Base-by-base conservation (phyloP, 2,888 invertebrate species). In the Vannuccia rotundouncinata region DNA sequence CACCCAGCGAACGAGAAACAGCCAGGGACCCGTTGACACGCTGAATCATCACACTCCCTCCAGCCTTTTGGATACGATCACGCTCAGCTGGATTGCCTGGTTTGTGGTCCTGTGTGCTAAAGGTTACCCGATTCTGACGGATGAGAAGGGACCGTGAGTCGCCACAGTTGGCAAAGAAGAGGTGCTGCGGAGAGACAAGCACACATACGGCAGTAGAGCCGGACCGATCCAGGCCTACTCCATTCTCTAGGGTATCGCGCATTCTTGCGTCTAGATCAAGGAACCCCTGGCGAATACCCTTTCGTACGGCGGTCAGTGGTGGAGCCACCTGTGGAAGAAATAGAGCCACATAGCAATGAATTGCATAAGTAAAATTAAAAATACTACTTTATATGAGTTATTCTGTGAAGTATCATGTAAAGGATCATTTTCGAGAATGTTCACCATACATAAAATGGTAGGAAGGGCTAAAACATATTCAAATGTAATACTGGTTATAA, bases 161-260 rank as follows among this genome's bases (percentile, higher is more conserved):
- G 88, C 88, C 89, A 83, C 88, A 88, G 83, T 88, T 88, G 80
- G 86, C 88, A 83, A 88, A 86, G 84, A 88, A 90, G 79, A 91
- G 87, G 85, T 91, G 90, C 84, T 92, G 92, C 2, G 95, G 94
- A 80, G 97, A 95, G 82, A 99, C 92, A 85, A 99, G 93, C 82
- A 94, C 94, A 89, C 95, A 95, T n/a, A 99, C 95, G 25, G 97
- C 98, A 77, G 99, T 99, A 17, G 97, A 95, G 79, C 99, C 99
- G 82, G 95, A 95, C 89, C 95, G 95, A 88, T 96, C 95, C 85
- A 92, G 92, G 79, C 95, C 94, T 83, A 92, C 92, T 78, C 91
- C 92, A 0, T 30, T 30, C 59, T 82, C 81, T 0, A 60, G 66
- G 5, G 45, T 31, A 29, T 59, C 59, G 1, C 78, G 59, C 28